Percentiles rank a stretch among this genome's conserved stretches.
phyloP scores from a whole-genome alignment of 2,888 invertebrate genomes.

The Brachyptera putata region DNA sequence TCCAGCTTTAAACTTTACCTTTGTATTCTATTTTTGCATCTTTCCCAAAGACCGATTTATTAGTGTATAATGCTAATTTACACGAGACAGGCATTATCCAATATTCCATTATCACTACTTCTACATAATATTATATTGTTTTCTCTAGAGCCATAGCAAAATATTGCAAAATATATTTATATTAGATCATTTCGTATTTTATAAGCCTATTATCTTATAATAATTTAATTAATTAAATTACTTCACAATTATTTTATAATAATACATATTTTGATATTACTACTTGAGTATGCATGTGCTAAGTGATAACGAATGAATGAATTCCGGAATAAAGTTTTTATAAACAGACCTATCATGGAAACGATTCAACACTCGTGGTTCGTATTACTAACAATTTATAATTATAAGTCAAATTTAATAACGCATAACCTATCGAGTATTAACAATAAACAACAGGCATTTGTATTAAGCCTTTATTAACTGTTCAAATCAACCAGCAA shows the following conservation, averaged over 20 bases:
- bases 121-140: not conserved
- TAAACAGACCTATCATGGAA: too few species aligned
- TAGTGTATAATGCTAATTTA: not conserved
- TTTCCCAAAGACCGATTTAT: constrained; percentile 11
- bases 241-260: too few species aligned
- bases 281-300: too few species aligned
- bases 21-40: not conserved
- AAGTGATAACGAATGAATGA: too few species aligned
- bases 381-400: too few species aligned
- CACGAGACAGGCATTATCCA: not conserved
- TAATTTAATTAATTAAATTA: constrained; percentile 10
- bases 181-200: constrained; percentile 12
- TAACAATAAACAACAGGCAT: too few species aligned
- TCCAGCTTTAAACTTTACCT: not conserved
- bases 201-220: constrained; percentile 17
- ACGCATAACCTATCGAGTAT: too few species aligned
- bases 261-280: not conserved
- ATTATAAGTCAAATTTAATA: too few species aligned
- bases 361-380: too few species aligned
- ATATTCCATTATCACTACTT: constrained; percentile 3
- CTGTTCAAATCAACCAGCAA: too few species aligned
- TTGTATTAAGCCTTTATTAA: too few species aligned
- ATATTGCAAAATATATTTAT: constrained; percentile 8
- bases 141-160: constrained; percentile 19
- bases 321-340: too few species aligned